Evolutionary conservation across 2,888 invertebrate species (phyloP).

Genomic region (Apamea crenata): DNA sequence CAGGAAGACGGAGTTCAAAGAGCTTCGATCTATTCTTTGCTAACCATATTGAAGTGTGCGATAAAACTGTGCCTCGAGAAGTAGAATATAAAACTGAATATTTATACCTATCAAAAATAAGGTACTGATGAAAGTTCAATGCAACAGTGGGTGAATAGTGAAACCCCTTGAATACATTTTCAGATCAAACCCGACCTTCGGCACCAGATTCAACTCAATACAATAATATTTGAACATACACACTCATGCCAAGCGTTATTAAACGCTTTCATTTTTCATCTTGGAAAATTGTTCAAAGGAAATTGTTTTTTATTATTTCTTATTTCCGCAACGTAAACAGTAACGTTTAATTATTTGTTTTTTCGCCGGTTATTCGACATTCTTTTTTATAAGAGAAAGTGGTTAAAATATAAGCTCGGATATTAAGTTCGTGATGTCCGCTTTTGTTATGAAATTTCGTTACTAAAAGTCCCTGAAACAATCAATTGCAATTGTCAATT

Average conservation of each 20-base stretch:
- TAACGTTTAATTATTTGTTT: constrained; percentile 32
- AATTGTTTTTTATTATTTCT: constrained; percentile 37
- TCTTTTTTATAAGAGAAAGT: background rate
- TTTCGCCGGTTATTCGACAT: background rate
- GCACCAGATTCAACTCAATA: background rate
- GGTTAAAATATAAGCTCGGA: background rate
- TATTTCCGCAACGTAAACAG: constrained; percentile 28
- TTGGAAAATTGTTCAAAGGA: constrained; percentile 25
- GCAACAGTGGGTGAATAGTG: background rate
- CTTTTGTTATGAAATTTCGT: background rate
- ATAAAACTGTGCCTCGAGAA: background rate
- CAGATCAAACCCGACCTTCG: background rate
- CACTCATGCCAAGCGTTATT: background rate
- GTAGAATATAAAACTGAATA: background rate
- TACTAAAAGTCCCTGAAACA: background rate
- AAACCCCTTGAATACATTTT: background rate
- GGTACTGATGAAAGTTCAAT: background rate
- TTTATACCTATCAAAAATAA: background rate
- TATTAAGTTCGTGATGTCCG: background rate
- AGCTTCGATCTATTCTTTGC: background rate
- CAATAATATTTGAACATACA: constrained; percentile 24
- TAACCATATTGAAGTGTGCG: background rate
- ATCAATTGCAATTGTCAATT: background rate
- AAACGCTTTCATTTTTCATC: constrained; percentile 24
- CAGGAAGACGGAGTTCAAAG: constrained; percentile 4